Percentiles rank a stretch among this genome's conserved stretches.
Evolutionary conservation across 1,140 invertebrate species (phyloP).

Genomic region (Bombus affinis): DNA sequence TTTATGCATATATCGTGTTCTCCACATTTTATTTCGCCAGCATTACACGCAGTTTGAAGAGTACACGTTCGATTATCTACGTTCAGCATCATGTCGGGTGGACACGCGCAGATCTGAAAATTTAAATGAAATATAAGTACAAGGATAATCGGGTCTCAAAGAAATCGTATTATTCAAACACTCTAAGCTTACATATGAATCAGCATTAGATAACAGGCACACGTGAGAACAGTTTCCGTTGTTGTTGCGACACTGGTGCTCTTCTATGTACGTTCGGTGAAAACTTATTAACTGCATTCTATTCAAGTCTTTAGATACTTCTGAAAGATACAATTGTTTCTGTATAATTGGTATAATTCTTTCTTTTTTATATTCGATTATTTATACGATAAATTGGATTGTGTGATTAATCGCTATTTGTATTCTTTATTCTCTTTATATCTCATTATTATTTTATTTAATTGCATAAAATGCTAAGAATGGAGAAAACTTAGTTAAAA

Average conservation of each 20-base stretch:
- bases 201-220: constrained; percentile 83
- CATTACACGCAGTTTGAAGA: constrained; percentile 79
- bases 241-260: constrained; percentile 85
- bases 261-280: constrained; percentile 66
- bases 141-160: not conserved
- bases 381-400: too few species aligned
- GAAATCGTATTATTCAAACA: not conserved
- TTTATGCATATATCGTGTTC: constrained; percentile 81
- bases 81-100: constrained; percentile 82
- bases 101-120: constrained; percentile 84
- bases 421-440: not conserved
- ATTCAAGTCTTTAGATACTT: constrained; percentile 51
- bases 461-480: not conserved
- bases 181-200: constrained; percentile 55
- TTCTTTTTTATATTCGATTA: not conserved
- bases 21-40: constrained; percentile 84
- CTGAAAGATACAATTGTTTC: constrained; percentile 36
- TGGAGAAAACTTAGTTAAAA: not conserved
- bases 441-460: not conserved
- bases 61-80: constrained; percentile 83
- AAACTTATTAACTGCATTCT: constrained; percentile 69
- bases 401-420: too few species aligned
- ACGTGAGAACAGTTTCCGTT: constrained; percentile 90
- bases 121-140: not conserved
- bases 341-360: not conserved